Percentiles rank a stretch among this genome's conserved stretches.
Evolutionary conservation across 2,888 invertebrate species (phyloP).

Genomic region (Cheilosia grossa): DNA sequence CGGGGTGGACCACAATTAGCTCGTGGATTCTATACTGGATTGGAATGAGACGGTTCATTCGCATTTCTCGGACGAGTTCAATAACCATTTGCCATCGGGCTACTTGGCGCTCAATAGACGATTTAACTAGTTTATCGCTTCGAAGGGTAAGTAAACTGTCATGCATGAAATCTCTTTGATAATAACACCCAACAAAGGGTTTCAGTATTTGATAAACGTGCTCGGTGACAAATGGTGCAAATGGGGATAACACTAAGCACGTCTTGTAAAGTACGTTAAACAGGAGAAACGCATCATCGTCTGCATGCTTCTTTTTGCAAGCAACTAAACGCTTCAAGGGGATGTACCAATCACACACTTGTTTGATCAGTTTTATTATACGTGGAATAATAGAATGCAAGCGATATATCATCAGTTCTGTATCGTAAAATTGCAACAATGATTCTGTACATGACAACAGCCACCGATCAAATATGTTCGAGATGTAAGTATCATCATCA

Average conservation of each 20-base stretch:
- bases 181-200: slow-evolving; percentile 82
- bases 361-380: slow-evolving; percentile 95
- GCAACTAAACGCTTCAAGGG: slow-evolving; percentile 95
- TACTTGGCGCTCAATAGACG: slow-evolving; percentile 92
- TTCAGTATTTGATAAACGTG: slow-evolving; percentile 90
- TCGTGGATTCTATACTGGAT: slow-evolving; percentile 97
- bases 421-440: slow-evolving; percentile 91
- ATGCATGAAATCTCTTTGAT: slow-evolving; percentile 80
- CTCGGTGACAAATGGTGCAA: slow-evolving; percentile 97
- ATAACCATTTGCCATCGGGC: slow-evolving; percentile 95
- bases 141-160: neutral
- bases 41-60: slow-evolving; percentile 95
- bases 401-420: slow-evolving; percentile 95
- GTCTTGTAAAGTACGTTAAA: slow-evolving; percentile 36
- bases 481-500: slow-evolving; percentile 1
- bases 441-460: slow-evolving; percentile 96
- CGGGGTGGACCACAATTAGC: slow-evolving; percentile 23
- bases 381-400: slow-evolving; percentile 95
- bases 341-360: slow-evolving; percentile 98
- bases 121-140: slow-evolving; percentile 85
- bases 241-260: slow-evolving; percentile 93
- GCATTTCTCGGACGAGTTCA: slow-evolving; percentile 93
- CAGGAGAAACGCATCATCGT: neutral
- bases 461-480: slow-evolving; percentile 95
- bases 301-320: slow-evolving; percentile 87